These are phyloP conservation scores for Cyclargus thomasi DNA, from an alignment of 1,140 invertebrate genomes.

Conservation along the genomic window DNA sequence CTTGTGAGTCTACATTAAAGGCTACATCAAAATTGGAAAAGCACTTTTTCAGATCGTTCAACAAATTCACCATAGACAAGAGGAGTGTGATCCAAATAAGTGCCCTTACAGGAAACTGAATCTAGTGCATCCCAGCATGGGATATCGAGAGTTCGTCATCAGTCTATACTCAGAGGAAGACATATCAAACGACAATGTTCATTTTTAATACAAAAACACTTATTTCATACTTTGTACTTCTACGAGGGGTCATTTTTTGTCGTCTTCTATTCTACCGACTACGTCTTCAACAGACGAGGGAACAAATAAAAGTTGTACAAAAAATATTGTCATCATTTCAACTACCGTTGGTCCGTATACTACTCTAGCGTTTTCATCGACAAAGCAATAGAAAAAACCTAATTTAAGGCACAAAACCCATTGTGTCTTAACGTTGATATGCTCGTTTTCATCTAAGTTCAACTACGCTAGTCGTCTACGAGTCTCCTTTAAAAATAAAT, in stretches of 20 bases:
- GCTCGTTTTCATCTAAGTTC: constrained; percentile 39
- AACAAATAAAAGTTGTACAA: constrained; percentile 59
- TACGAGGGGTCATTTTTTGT: constrained; percentile 49
- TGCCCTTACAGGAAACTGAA: constrained; percentile 56
- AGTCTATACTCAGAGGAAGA: constrained; percentile 67
- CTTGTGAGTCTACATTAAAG: constrained; percentile 28
- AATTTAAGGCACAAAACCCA: constrained; percentile 62
- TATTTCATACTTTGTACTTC: constrained; percentile 66
- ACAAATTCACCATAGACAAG: constrained; percentile 23
- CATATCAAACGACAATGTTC: constrained; percentile 47
- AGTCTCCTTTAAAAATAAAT: constrained; percentile 47
- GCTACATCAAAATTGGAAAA: constrained; percentile 42
- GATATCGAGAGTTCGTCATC: constrained; percentile 47
- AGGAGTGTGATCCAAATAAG: constrained; percentile 50
- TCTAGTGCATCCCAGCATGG: constrained; percentile 70
- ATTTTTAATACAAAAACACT: constrained; percentile 39
- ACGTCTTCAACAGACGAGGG: constrained; percentile 31
- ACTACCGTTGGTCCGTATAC: constrained; percentile 63
- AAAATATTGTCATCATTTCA: constrained; percentile 66
- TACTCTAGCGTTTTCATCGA: constrained; percentile 52
- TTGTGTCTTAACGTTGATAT: constrained; percentile 65
- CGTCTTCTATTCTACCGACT: constrained; percentile 40
- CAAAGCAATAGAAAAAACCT: constrained; percentile 43
- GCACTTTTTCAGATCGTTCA: constrained; percentile 53
- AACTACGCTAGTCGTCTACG: constrained; percentile 47